Conservation (phyloP, 92 coral and sea anemone genomes). For the Desmophyllum pertusum region DNA sequence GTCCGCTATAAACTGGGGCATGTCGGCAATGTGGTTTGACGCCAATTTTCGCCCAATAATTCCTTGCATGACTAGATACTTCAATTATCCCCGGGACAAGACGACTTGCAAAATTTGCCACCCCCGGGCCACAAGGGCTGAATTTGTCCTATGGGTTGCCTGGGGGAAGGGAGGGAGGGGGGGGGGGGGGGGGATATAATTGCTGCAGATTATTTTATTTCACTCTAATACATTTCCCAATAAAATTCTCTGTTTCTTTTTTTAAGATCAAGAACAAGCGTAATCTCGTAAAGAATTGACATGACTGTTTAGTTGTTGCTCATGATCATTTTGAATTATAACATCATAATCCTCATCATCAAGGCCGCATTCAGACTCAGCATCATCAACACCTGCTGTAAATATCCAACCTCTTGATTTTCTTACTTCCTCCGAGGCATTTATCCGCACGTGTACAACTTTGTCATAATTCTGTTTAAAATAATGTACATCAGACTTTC, state of each 20-base stretch:
- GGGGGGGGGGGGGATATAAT: too few relatives aligned
- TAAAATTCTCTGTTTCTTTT: not conserved
- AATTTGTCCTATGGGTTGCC: too few relatives aligned
- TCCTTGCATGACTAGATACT: too few relatives aligned
- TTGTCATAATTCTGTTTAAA: constrained; percentile 60
- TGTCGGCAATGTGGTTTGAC: too few relatives aligned
- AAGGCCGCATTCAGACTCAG: constrained; percentile 96
- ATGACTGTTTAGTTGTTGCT: constrained; percentile 1
- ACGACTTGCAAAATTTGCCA: too few relatives aligned
- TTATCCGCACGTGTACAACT: constrained; percentile 75
- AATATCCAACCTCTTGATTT: constrained; percentile 88
- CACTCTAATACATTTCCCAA: not conserved
- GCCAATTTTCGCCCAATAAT: too few relatives aligned
- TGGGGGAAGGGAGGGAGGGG: too few relatives aligned
- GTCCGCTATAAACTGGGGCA: too few relatives aligned
- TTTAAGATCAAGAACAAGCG: not conserved
- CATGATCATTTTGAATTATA: constrained; percentile 65
- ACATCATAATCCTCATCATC: constrained; percentile 78
- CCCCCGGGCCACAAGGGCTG: too few relatives aligned
- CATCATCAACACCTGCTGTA: constrained; percentile 87
- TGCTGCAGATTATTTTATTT: not conserved
- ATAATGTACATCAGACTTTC: constrained; percentile 76
- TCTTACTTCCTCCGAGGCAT: constrained; percentile 73
- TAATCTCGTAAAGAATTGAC: not conserved
- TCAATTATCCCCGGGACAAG: too few relatives aligned